Evolutionary conservation across 2,888 invertebrate genomes (phyloP), one percentile per base, ranked within the genome.

Genomic region (Tupiocoris notatus): DNA sequence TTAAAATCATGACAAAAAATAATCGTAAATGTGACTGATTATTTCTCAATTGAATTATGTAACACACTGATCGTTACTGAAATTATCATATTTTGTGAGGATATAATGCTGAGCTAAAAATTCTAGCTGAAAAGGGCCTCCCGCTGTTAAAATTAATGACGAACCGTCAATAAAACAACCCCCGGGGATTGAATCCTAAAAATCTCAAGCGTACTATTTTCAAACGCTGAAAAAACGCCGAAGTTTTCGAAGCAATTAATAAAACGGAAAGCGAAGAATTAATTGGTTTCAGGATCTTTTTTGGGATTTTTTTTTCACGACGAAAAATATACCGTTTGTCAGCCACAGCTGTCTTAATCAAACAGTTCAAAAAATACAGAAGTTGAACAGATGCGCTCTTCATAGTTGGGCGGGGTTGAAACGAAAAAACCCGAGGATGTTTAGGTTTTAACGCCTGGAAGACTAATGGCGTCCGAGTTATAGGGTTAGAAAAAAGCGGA

Each of bases 341-440:
- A 22, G 67, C 56, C 56, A 56, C 67, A 67, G 67, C 67, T 67
- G 67, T 67, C 67, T 56, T 67, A 67, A 67, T 67, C 56, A 67
- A 67, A 67, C 67, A 57, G 67, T 67, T 67, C 56, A 9, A 39
- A 67, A 57, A 57, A 65, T 16, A 39, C 12, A 67, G 20, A 67
- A 67, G 67, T 16, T 57, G 67, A 67, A 67, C 67, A 67, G 67
- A 67, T 67, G 67, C 56, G 67, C 67, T 67, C 67, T 22, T 67
- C 67, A 22, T 56, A n/a, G n/a, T n/a, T 59, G 59, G 59, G 65
- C 25, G 65, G 65, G 65, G 65, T 25, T 39, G 39, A 39, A 65
- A 39, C n/a, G n/a, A 59, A 59, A 59, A 59, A 59, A 39, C 39
- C 39, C 6, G 56, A 21, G 67, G 67, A 67, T 67, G 67, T 67